Evolutionary conservation across 2,888 invertebrate genomes (phyloP).

Genomic region (Micoletzkya japonica): DNA sequence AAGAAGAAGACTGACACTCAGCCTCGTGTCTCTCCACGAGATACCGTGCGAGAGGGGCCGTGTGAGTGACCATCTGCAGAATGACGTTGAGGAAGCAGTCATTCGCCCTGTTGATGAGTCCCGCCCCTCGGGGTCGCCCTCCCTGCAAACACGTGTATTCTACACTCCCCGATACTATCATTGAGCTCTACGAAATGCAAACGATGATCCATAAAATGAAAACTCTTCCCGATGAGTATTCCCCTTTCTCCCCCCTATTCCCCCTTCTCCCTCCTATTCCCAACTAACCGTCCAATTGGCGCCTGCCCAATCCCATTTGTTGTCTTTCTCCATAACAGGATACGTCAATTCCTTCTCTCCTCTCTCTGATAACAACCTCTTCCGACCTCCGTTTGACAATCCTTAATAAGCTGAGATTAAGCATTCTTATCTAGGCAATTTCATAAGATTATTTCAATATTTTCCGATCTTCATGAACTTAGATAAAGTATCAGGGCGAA

Average conservation of each 20-base stretch:
- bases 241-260: too few relatives aligned
- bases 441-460: too few relatives aligned
- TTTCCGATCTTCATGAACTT: too few relatives aligned
- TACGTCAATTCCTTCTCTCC: slow-evolving; percentile 42
- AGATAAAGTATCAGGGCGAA: too few relatives aligned
- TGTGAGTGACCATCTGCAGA: slow-evolving; percentile 51
- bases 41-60: slow-evolving; percentile 46
- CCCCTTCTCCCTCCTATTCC: too few relatives aligned
- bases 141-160: slow-evolving; percentile 18
- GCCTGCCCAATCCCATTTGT: slow-evolving; percentile 38
- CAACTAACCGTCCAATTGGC: slow-evolving; percentile 32
- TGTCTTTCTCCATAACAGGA: slow-evolving; percentile 43
- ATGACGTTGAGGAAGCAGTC: slow-evolving; percentile 57
- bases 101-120: slow-evolving; percentile 46
- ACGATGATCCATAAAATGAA: too few relatives aligned
- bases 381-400: slow-evolving; percentile 31
- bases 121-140: slow-evolving; percentile 33
- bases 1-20: slow-evolving; percentile 27
- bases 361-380: slow-evolving; percentile 46
- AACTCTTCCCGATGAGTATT: too few relatives aligned
- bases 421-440: too few relatives aligned
- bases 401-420: too few relatives aligned
- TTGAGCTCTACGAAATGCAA: too few relatives aligned
- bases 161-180: too few relatives aligned
- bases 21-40: slow-evolving; percentile 35